Base-by-base conservation (phyloP, 2,888 invertebrate species). In the Ennomos erosarius region DNA sequence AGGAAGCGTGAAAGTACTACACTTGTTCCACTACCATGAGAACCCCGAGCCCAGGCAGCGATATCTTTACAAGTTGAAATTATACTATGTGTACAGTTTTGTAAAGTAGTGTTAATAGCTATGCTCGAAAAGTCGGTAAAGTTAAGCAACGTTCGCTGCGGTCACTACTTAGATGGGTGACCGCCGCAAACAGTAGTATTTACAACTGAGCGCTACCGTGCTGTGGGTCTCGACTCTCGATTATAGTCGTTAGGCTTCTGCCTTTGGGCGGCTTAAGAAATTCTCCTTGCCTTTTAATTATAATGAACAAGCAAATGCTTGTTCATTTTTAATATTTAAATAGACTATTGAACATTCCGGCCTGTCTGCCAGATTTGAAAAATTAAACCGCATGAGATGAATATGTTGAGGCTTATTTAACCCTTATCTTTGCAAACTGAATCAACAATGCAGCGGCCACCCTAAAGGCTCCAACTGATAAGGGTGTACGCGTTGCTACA, bases 401-500 rank as follows among this genome's bases (percentile, higher is more conserved):
- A 16, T 16, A 1, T 2, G 1, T 16, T 16, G 16, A 16, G 16
- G 1, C 16, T 9, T 36, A 42, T 38, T 42, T 42, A 35, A 48
- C 10, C 44, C 37, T 43, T 52, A 55, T 54, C 45, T 38, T 8
- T 46, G 51, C 43, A 55, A 55, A 59, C 47, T 64, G 60, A 57
- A 65, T 59, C 53, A 58, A 56, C 55, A 59, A 55, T 46, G 33
- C 44, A 46, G 51, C 33, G 44, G 12, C 47, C 53, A 37, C 53
- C 40, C 58, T 34, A 16, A 51, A 33, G 37, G 40, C 40, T 34
- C 34, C 39, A 36, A 39, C 51, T 49, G 67, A 67, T 62, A 62
- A 64, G 56, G 56, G 58, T 52, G 56, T 50, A 55, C 13, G 26
- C 50, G 39, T 51, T 51, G 52, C 50, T 47, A 59, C 56, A 62